Conservation (phyloP, 2,888 invertebrate species). For the Macropis europaea region DNA sequence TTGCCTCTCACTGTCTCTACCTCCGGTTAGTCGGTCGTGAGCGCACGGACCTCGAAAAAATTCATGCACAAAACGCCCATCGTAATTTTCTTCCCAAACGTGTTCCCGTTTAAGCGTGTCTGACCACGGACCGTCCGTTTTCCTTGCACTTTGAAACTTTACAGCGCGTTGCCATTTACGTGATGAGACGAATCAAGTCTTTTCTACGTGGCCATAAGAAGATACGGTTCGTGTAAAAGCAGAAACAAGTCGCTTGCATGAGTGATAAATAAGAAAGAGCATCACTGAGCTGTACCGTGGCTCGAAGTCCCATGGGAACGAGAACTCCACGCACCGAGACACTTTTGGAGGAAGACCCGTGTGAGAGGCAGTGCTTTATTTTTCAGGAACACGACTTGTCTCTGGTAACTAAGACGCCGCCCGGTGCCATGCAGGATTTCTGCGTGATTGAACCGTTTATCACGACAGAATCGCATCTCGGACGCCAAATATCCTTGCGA, state of each 20-base stretch:
- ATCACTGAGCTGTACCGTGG: constrained; percentile 5
- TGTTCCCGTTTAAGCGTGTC: too few species aligned
- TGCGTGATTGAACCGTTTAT: neutral
- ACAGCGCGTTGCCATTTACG: too few species aligned
- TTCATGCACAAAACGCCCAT: too few species aligned
- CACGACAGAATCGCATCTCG: neutral
- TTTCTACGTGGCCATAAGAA: neutral
- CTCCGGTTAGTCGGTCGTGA: too few species aligned
- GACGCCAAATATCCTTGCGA: neutral
- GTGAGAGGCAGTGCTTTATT: neutral
- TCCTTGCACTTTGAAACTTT: too few species aligned
- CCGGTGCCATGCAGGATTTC: neutral
- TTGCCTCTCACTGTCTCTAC: too few species aligned
- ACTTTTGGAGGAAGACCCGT: constrained; percentile 16
- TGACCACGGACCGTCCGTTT: too few species aligned
- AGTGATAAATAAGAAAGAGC: constrained; percentile 18
- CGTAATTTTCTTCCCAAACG: too few species aligned
- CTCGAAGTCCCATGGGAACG: constrained; percentile 3
- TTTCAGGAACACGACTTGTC: neutral
- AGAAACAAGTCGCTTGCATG: neutral
- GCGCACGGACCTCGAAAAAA: too few species aligned
- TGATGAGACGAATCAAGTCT: too few species aligned
- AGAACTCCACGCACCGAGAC: neutral
- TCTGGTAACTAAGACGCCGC: neutral
- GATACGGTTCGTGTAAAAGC: neutral